Conservation (phyloP, 2,113 vertebrate genomes). For the Pollimyrus isidori region DNA sequence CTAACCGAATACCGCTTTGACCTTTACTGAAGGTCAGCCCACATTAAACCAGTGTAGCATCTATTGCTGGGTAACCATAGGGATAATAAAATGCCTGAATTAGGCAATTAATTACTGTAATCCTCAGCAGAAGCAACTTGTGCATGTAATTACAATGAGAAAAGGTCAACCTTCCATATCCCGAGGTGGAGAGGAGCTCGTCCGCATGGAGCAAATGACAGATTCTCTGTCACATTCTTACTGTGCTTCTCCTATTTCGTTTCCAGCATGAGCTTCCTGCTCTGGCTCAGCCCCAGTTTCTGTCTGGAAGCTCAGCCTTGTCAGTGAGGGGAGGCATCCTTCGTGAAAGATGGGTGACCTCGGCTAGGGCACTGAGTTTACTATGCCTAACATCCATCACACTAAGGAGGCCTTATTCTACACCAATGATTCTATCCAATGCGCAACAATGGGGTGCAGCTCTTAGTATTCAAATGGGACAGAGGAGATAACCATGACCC, state of each 20-base stretch:
- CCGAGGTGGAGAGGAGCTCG: background rate
- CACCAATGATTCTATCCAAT: background rate
- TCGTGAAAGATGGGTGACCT: background rate
- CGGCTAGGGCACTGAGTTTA: background rate
- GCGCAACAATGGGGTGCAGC: background rate
- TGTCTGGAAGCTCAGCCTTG: background rate
- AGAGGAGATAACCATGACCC: background rate
- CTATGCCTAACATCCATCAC: background rate
- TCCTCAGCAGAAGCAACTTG: conserved; percentile 2
- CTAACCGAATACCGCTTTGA: background rate
- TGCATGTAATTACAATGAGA: background rate
- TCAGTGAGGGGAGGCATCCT: background rate
- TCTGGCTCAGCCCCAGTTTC: background rate
- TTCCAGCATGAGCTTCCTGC: background rate
- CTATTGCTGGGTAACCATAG: background rate
- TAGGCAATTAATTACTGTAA: conserved; percentile 11
- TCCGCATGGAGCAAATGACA: background rate
- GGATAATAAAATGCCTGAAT: background rate
- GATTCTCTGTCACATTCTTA: background rate
- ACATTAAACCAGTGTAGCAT: background rate
- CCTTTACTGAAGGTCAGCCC: background rate
- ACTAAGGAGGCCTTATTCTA: background rate
- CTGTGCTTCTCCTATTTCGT: background rate
- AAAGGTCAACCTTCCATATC: conserved; percentile 7
- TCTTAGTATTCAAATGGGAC: background rate